Conservation (phyloP, 2,797 vertebrate genomes). For the Enteromius thamalakanensis region DNA sequence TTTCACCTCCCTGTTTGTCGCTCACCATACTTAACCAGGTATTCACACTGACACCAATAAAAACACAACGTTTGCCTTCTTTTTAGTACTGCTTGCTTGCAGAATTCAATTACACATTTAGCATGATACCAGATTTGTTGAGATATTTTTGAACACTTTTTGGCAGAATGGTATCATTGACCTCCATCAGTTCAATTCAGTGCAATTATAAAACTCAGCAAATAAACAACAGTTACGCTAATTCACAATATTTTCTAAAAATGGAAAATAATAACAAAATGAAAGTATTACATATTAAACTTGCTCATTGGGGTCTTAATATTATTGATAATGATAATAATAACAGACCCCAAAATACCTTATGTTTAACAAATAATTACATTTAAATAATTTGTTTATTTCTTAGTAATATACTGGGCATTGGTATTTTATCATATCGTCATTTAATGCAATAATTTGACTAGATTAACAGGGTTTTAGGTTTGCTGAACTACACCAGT, state of each 20-base stretch:
- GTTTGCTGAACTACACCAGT: not conserved
- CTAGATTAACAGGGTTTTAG: not conserved
- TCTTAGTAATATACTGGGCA: not conserved
- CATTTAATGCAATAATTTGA: not conserved
- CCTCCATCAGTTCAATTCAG: not conserved
- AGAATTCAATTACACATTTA: not conserved
- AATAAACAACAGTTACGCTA: not conserved
- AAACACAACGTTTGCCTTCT: not conserved
- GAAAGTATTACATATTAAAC: not conserved
- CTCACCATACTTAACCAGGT: slow-evolving; percentile 58
- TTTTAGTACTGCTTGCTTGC: not conserved
- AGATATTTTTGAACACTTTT: not conserved
- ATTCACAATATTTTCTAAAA: not conserved
- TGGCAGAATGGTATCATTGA: not conserved
- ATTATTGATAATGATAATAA: not conserved
- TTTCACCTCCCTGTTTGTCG: slow-evolving; percentile 73
- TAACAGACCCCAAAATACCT: not conserved
- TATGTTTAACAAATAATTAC: not conserved
- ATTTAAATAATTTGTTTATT: not conserved
- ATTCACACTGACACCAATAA: slow-evolving; percentile 44
- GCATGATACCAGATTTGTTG: not conserved
- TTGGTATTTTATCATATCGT: not conserved
- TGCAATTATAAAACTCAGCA: not conserved
- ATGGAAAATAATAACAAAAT: not conserved
- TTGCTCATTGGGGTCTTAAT: not conserved